Evolutionary conservation across 1,140 invertebrate genomes (phyloP).

Genomic region (Drosophila albomicans): DNA sequence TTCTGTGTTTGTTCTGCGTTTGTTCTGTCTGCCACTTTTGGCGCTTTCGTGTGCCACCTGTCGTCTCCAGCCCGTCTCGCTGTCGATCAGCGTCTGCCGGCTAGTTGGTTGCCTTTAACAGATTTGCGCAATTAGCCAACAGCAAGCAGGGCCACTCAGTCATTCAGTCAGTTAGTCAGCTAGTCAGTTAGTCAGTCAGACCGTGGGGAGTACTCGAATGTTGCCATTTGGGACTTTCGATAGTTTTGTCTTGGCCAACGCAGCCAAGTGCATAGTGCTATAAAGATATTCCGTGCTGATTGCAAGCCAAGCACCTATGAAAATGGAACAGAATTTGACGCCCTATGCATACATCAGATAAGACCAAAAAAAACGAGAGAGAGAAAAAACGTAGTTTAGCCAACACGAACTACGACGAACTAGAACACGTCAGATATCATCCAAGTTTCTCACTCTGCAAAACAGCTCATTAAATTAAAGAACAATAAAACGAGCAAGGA

Average conservation of each 20-base stretch:
- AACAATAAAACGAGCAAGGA: slow-evolving; percentile 5
- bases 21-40: slow-evolving; percentile 73
- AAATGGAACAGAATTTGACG: slow-evolving; percentile 76
- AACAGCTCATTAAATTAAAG: slow-evolving; percentile 27
- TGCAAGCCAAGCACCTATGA: slow-evolving; percentile 55
- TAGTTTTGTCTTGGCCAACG: slow-evolving; percentile 32
- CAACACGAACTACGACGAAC: slow-evolving; percentile 15
- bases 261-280: slow-evolving; percentile 68
- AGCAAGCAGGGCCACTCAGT: slow-evolving; percentile 8
- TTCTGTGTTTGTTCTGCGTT: slow-evolving; percentile 39
- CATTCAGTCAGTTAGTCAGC: background rate
- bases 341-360: slow-evolving; percentile 56
- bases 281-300: slow-evolving; percentile 70
- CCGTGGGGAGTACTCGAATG: slow-evolving; percentile 48
- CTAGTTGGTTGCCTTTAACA: slow-evolving; percentile 71
- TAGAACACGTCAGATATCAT: background rate
- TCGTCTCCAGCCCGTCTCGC: slow-evolving; percentile 40
- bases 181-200: background rate
- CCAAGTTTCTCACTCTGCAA: slow-evolving; percentile 3
- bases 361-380: background rate
- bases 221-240: slow-evolving; percentile 37
- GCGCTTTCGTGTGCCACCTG: slow-evolving; percentile 78
- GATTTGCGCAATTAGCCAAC: slow-evolving; percentile 79
- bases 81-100: slow-evolving; percentile 15
- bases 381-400: background rate